Base-by-base conservation (phyloP, 2,888 invertebrate genomes). In the Drosophila kambysellisi region DNA sequence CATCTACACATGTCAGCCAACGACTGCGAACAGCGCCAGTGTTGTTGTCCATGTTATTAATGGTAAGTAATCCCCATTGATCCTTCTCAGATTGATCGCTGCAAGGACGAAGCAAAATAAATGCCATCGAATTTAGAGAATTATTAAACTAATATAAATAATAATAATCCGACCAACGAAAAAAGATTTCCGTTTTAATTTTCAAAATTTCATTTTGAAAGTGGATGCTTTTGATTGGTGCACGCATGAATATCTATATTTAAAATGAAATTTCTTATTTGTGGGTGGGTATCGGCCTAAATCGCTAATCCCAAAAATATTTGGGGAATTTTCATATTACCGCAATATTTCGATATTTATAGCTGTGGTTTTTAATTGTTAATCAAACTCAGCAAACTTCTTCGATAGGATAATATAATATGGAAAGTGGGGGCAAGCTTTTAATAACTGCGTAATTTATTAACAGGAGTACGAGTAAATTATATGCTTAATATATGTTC, bases 41-140 rank as follows among this genome's bases (percentile, higher is more conserved):
- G 97, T 97, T 90, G 96, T 96, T 92, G 97, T 98, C 76, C 97
- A 97, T 93, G 97, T 97, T 91, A 97, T 97, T 93, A 97, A 97
- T 94, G 97, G 97, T 97, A 94, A 95, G 94, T 90, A 53, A 25
- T 15, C 25, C 53, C 29, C 43, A 11, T 41, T 15, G 51, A 41
- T 17, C 17, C 29, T 15, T 17, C 15, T 17, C 29, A 9, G 48
- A 41, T 41, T n/a, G n/a, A n/a, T n/a, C n/a, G n/a, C n/a, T n/a
- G n/a, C n/a, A n/a, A n/a, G n/a, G n/a, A n/a, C n/a, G n/a, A n/a
- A n/a, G n/a, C n/a, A n/a, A n/a, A n/a, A n/a, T n/a, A n/a, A n/a
- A n/a, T n/a, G 17, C 17, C 17, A 39, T n/a, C 8, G n/a, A 46
- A 25, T 25, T 15, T 25, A 46, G 15, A 15, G 4, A 15, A 25